Conservation (phyloP, 2,113 vertebrate species). For the Machaerirhynchus nigripectus region DNA sequence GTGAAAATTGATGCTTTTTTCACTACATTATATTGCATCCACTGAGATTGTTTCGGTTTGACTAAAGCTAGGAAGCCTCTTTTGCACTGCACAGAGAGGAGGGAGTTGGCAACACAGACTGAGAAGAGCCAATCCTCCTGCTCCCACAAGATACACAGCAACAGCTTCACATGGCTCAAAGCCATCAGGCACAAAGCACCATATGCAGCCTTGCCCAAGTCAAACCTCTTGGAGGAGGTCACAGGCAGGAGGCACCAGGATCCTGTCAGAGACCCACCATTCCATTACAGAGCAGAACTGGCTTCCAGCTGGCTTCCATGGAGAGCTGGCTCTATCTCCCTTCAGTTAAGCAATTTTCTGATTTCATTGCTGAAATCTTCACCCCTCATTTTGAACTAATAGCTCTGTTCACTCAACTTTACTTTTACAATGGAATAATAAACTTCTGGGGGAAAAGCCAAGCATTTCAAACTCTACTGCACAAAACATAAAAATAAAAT, state of each 20-base stretch:
- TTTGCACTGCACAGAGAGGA: background rate
- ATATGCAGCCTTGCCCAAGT: background rate
- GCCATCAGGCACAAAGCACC: background rate
- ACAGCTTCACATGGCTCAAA: background rate
- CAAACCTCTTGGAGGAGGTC: background rate
- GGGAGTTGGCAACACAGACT: background rate
- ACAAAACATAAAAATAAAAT: constrained; percentile 18
- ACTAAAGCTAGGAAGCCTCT: background rate
- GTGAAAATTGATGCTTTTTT: background rate
- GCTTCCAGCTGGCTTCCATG: constrained; percentile 32
- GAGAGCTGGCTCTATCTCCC: background rate
- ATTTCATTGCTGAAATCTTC: constrained; percentile 1
- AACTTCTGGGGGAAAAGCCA: constrained; percentile 12
- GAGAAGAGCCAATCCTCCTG: background rate
- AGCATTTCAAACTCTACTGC: background rate
- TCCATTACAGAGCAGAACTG: background rate
- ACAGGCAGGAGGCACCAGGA: background rate
- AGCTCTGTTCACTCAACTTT: background rate
- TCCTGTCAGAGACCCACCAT: background rate
- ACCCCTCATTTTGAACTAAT: background rate
- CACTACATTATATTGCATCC: background rate
- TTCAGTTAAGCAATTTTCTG: constrained; percentile 22
- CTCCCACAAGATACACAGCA: background rate
- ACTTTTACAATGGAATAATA: constrained; percentile 33
- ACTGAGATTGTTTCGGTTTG: background rate